A percentile compares a stretch with the other conserved stretches of the same genome.
Evolutionary conservation across 2,797 vertebrate genomes (phyloP).

Genomic region (Tachyglossus aculeatus): DNA sequence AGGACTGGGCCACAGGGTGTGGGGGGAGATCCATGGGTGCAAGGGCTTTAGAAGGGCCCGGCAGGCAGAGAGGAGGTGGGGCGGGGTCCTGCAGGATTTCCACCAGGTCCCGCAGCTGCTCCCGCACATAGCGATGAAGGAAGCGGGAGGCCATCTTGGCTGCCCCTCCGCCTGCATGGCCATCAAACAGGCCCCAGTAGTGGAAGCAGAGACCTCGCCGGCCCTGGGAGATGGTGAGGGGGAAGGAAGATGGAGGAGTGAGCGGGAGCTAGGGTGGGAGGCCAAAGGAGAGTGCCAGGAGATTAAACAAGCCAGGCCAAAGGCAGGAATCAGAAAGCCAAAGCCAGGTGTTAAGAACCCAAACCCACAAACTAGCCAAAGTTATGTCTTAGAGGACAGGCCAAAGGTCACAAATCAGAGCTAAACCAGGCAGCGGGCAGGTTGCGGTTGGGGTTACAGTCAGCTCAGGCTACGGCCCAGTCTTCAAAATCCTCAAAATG

Average conservation of each 20-base stretch:
- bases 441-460: not conserved
- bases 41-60: constrained; percentile 68
- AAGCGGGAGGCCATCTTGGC: constrained; percentile 91
- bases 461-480: not conserved
- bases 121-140: constrained; percentile 89
- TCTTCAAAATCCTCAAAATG: not conserved
- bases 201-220: constrained; percentile 85
- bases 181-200: constrained; percentile 96
- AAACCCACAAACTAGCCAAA: too few species aligned
- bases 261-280: not conserved
- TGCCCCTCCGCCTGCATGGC: constrained; percentile 92
- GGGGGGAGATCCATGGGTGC: constrained; percentile 66
- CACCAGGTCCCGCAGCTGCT: constrained; percentile 88
- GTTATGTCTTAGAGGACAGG: not conserved
- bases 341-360: not conserved
- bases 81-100: constrained; percentile 88
- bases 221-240: constrained; percentile 69
- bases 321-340: not conserved
- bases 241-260: not conserved
- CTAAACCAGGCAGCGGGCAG: constrained; percentile 8
- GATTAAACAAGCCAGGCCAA: not conserved
- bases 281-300: too few species aligned
- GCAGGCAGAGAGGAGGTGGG: constrained; percentile 88
- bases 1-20: constrained; percentile 34
- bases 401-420: not conserved